These are phyloP conservation scores for Chionomys nivalis DNA, from an alignment of 2,113 vertebrate genomes.

Conservation along the genomic window DNA sequence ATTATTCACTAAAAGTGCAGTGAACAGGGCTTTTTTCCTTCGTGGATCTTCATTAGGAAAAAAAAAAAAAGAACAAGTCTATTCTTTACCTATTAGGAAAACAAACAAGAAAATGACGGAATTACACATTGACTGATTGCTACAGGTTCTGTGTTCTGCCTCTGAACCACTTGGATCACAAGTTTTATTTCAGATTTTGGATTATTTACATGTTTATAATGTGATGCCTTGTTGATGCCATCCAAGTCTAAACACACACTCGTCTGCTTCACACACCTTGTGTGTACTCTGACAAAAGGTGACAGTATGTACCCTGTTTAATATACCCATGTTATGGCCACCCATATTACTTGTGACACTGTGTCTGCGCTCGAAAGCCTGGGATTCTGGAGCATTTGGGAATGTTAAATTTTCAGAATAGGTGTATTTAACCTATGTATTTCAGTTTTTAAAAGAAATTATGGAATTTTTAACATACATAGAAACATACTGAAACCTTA, in stretches of 20 bases:
- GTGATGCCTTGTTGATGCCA: not conserved
- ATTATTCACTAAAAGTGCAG: conserved; percentile 34
- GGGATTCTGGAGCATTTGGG: not conserved
- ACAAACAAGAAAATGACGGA: not conserved
- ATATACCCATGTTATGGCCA: not conserved
- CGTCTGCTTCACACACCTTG: not conserved
- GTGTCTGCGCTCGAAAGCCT: not conserved
- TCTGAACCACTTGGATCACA: not conserved
- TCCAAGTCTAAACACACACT: not conserved
- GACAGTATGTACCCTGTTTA: not conserved
- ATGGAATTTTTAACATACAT: not conserved
- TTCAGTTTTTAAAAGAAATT: not conserved
- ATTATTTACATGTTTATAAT: not conserved
- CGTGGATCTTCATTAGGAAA: conserved; percentile 27
- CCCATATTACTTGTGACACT: not conserved
- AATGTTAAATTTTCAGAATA: not conserved
- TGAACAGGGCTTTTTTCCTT: not conserved
- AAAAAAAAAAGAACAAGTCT: not conserved
- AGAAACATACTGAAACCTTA: not conserved
- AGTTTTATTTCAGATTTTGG: not conserved
- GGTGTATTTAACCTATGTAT: not conserved
- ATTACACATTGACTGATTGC: not conserved
- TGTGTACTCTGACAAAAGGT: too few relatives aligned
- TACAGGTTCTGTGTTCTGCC: not conserved
- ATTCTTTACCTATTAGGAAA: conserved; percentile 18